Conservation (phyloP, 2,113 vertebrate genomes). For the Agapornis roseicollis region DNA sequence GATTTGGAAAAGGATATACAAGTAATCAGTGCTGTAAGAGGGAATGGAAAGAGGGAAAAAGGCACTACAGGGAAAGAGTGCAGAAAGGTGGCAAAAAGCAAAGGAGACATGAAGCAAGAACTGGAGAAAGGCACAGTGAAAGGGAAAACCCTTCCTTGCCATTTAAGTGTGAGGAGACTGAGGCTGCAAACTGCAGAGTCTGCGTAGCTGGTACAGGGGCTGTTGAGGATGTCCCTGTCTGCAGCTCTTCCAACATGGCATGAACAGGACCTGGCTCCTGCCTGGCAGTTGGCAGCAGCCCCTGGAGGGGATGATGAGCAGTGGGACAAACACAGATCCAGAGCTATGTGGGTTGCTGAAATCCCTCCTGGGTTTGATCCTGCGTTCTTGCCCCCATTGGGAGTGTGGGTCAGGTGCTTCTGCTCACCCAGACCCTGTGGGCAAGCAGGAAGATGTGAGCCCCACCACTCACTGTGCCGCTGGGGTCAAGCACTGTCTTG, state of each 20-base stretch:
- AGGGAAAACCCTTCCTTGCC: background rate
- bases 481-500: background rate
- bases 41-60: background rate
- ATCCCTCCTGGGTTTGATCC: background rate
- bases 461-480: background rate
- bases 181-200: background rate
- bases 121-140: background rate
- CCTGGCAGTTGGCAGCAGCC: background rate
- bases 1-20: background rate
- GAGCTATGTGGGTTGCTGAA: background rate
- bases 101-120: background rate
- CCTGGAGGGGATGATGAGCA: background rate
- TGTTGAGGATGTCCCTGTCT: background rate
- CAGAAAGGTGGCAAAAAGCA: background rate
- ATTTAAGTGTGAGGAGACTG: background rate
- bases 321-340: background rate
- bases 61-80: background rate
- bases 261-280: fast-evolving
- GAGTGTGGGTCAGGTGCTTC: background rate
- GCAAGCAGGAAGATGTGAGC: background rate
- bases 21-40: background rate
- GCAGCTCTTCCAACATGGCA: background rate
- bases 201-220: background rate
- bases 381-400: background rate
- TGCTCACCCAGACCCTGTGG: background rate